Conservation (phyloP, 2,113 vertebrate genomes). For the Ailurus styani region DNA sequence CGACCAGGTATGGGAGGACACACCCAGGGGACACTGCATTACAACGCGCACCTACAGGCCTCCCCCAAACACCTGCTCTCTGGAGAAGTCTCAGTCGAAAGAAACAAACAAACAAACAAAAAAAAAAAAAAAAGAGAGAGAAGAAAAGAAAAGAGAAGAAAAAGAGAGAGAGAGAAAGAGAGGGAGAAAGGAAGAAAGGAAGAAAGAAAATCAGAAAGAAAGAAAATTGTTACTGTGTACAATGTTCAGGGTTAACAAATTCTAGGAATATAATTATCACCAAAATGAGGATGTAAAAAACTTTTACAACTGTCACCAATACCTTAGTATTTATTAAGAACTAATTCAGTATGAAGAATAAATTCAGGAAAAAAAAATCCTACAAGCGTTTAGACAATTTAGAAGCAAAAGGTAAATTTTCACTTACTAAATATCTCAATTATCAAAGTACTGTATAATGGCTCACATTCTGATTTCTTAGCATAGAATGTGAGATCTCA, state of each 20-base stretch:
- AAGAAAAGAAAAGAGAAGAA: no score
- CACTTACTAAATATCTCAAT: neutral
- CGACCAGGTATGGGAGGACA: neutral
- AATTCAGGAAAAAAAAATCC: neutral
- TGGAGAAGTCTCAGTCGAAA: no score
- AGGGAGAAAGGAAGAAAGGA: no score
- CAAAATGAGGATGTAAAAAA: neutral
- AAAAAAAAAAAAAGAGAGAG: no score
- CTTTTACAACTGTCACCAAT: neutral
- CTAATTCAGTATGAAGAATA: neutral
- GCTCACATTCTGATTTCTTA: neutral
- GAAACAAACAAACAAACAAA: no score
- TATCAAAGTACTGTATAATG: neutral
- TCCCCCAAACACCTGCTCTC: neutral
- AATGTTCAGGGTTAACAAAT: neutral
- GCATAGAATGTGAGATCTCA: neutral
- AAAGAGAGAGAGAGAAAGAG: neutral
- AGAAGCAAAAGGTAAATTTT: conserved; percentile 24
- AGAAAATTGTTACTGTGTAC: neutral
- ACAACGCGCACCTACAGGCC: neutral
- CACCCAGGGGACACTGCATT: neutral
- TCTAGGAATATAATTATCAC: neutral
- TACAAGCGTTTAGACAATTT: neutral
- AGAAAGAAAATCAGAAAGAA: neutral
- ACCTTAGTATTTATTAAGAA: neutral